phyloP scores from a whole-genome alignment of 2,888 invertebrate species.

The Calliopum simillimum region DNA sequence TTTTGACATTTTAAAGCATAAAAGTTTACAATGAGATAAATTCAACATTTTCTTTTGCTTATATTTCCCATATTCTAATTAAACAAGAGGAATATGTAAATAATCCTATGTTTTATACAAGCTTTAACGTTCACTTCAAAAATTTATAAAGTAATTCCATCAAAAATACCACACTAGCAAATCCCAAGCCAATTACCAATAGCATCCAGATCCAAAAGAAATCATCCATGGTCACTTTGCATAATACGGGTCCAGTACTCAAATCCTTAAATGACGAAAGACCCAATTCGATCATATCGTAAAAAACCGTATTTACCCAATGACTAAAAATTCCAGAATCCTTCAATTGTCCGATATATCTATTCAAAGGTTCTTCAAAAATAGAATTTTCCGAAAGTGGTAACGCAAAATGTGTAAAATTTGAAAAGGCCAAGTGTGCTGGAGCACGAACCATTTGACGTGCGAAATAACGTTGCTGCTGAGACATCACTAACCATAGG shows the following conservation, averaged over 20 bases:
- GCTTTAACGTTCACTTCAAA: too few species aligned
- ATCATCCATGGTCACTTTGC: constrained; percentile 3
- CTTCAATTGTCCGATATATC: constrained; percentile 28
- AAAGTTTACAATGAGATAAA: too few species aligned
- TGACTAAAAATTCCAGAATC: constrained; percentile 23
- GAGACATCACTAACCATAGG: constrained; percentile 36
- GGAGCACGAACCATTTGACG: constrained; percentile 31
- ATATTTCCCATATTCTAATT: too few species aligned
- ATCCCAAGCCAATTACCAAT: background rate
- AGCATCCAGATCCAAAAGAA: constrained; percentile 22
- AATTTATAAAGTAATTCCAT: background rate
- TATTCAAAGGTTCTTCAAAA: constrained; percentile 25
- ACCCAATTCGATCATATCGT: constrained; percentile 28
- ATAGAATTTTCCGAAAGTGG: constrained; percentile 33
- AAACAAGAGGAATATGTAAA: too few species aligned
- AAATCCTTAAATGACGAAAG: constrained; percentile 16
- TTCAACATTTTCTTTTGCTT: too few species aligned
- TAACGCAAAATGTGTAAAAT: constrained; percentile 9
- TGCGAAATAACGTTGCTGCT: constrained; percentile 20
- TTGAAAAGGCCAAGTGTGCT: background rate
- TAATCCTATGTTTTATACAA: too few species aligned
- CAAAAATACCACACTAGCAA: background rate
- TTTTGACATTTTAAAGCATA: too few species aligned
- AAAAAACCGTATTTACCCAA: constrained; percentile 26
- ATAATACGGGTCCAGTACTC: background rate